Evolutionary conservation across 2,888 invertebrate species (phyloP).

Genomic region (Xestoiulus laeticollis): DNA sequence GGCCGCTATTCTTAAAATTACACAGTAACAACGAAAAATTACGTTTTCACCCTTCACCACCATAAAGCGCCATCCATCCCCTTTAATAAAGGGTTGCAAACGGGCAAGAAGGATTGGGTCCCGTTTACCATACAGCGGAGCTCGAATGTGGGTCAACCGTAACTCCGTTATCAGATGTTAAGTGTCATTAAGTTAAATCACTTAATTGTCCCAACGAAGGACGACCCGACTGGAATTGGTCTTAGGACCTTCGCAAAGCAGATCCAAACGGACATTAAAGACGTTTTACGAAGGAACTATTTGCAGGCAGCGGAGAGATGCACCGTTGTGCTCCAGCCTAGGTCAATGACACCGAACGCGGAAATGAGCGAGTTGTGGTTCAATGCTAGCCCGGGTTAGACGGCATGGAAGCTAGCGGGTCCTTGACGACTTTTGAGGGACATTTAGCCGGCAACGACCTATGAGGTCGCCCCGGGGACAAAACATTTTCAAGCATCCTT

Average conservation of each 20-base stretch:
- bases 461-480: neutral
- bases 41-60: too few species aligned
- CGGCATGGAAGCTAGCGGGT: neutral
- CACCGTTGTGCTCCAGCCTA: constrained; percentile 1
- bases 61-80: neutral
- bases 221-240: neutral
- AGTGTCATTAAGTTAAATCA: too few species aligned
- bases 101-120: constrained; percentile 8
- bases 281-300: neutral
- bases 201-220: neutral
- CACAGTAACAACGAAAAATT: too few species aligned
- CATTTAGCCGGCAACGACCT: neutral
- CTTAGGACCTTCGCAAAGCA: neutral
- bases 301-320: neutral
- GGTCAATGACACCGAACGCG: constrained; percentile 50
- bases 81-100: neutral
- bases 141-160: constrained; percentile 6
- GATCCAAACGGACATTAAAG: neutral
- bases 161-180: neutral
- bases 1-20: too few species aligned
- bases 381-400: constrained; percentile 40
- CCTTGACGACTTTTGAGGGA: neutral
- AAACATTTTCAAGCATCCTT: neutral
- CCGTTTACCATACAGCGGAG: neutral
- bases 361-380: constrained; percentile 38